Base-by-base conservation (phyloP, 2,113 vertebrate species). In the Centropristis striata region DNA sequence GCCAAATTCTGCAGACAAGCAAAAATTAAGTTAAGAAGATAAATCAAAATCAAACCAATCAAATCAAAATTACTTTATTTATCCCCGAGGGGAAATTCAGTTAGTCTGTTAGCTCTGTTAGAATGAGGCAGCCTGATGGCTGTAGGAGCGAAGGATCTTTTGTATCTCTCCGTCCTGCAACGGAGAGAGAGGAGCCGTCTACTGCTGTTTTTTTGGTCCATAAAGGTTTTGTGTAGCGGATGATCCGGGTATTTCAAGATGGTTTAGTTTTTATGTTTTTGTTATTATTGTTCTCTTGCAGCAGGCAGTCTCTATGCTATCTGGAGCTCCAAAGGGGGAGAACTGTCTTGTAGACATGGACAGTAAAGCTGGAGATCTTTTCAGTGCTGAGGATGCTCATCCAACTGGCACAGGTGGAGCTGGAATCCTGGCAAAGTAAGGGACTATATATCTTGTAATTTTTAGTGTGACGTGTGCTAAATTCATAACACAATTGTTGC, bases 321-420 rank as follows among this genome's bases (percentile, higher is more conserved):
- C 89, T 27, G 90, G 61, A 78, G 80, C 70, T 44, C 81, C 81
- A 25, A 90, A 89, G 36, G 89, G 88, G 12, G 90, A 92, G 80
- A 93, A 89, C 88, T 91, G 90, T 42, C 67, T 71, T 2, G 84
- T 92, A 18, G 90, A 94, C 84, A 96, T 96, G 95, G 95, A 93
- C 55, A 85, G 72, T 50, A 95, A 94, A 73, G 80, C 81, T 21
- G 92, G 85, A 60, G 94, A 94, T 80, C 83, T 92, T 27, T 95
- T 95, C 66, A 72, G 49, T 67, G 87, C 89, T 15, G 92, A 94
- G 14, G 83, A 88, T 21, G 92, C 92, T 25, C 86, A 91, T 74
- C 90, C 89, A 39, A 92, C 94, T 42, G 91, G 85, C 32, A 88
- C 81, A 28, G 88, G 87, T 41, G 90, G 87, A 75, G 42, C 73